These are phyloP conservation scores for Trissolcus japonicus DNA, from an alignment of 2,888 invertebrate genomes.

Conservation along the genomic window DNA sequence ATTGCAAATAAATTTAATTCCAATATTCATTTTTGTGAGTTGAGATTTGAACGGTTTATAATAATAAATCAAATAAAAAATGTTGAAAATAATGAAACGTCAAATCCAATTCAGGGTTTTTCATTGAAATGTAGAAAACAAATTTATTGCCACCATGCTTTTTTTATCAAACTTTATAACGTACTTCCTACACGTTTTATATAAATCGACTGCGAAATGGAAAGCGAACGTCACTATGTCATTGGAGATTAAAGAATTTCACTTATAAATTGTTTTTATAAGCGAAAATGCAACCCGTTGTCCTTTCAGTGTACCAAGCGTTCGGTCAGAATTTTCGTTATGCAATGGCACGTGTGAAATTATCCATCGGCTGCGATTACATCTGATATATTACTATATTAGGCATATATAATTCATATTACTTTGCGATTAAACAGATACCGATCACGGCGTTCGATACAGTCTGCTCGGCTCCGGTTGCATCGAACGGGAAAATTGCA, in stretches of 20 bases:
- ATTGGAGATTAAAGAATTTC: constrained; percentile 2
- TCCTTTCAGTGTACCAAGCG: constrained; percentile 24
- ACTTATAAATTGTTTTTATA: neutral
- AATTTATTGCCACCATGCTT: no score
- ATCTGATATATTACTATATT: constrained; percentile 54
- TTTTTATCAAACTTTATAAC: no score
- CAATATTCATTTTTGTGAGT: no score
- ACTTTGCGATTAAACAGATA: constrained; percentile 54
- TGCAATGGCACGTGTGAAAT: constrained; percentile 55
- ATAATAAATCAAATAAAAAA: no score
- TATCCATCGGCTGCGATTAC: constrained; percentile 50
- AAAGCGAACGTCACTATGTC: constrained; percentile 8
- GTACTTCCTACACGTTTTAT: no score
- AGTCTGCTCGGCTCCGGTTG: constrained; percentile 23
- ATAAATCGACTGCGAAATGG: neutral
- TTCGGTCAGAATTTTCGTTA: constrained; percentile 23
- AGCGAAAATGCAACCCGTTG: constrained; percentile 17
- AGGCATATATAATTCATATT: constrained; percentile 58
- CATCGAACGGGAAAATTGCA: constrained; percentile 52
- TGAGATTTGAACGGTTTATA: no score
- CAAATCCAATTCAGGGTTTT: no score
- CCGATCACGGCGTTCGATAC: constrained; percentile 44
- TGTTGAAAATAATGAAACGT: no score
- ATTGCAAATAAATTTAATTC: no score
- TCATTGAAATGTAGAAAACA: no score